Conservation (phyloP, 2,888 invertebrate species). For the Ophraella communa region DNA sequence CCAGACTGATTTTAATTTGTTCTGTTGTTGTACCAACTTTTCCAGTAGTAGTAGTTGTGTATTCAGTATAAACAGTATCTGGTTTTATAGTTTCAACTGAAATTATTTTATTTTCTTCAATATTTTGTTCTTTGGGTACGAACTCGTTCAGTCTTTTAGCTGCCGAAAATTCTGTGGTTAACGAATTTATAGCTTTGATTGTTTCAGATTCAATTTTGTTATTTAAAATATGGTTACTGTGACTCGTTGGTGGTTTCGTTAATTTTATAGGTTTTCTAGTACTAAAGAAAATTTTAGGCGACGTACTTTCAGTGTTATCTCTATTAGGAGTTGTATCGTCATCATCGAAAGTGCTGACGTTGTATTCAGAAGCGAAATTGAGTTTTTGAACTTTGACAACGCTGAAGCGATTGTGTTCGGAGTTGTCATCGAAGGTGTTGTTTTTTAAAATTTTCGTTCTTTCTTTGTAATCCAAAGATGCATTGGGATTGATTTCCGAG, state of each 20-base stretch:
- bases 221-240: slow-evolving; percentile 48
- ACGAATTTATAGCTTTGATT: slow-evolving; percentile 37
- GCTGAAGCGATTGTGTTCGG: slow-evolving; percentile 51
- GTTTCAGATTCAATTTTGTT: slow-evolving; percentile 55
- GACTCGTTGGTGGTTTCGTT: slow-evolving; percentile 43
- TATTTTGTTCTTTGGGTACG: slow-evolving; percentile 32
- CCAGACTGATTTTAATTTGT: too few species aligned
- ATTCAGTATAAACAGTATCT: not conserved
- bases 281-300: slow-evolving; percentile 33
- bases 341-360: slow-evolving; percentile 63
- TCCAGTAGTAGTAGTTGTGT: not conserved
- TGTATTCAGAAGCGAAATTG: slow-evolving; percentile 62
- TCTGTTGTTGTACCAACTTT: not conserved
- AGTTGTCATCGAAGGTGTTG: slow-evolving; percentile 47
- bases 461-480: slow-evolving; percentile 49
- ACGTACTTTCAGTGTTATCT: slow-evolving; percentile 30
- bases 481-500: slow-evolving; percentile 39
- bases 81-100: slow-evolving; percentile 45
- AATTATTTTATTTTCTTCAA: slow-evolving; percentile 53
- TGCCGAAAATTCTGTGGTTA: slow-evolving; percentile 29
- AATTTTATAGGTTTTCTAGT: slow-evolving; percentile 41
- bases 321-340: slow-evolving; percentile 20
- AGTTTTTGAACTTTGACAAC: slow-evolving; percentile 61
- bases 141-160: slow-evolving; percentile 30
- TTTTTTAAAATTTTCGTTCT: slow-evolving; percentile 47